Percentiles rank a stretch among this genome's conserved stretches.
phyloP scores from a whole-genome alignment of 1,140 invertebrate genomes.

The Hestina assimilis region DNA sequence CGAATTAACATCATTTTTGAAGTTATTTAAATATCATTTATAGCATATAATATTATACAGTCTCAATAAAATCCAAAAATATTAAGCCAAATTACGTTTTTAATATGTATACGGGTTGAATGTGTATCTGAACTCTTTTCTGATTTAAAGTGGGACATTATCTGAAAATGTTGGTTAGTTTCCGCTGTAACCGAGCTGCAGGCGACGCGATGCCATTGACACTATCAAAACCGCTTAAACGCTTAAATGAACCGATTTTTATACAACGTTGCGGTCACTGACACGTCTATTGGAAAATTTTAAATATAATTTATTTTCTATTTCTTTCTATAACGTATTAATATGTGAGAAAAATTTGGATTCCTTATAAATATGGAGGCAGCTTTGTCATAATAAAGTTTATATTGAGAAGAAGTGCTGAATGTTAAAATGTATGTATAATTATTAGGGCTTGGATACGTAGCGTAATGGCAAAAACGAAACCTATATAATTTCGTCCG shows the following conservation, averaged over 20 bases:
- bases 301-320: neutral
- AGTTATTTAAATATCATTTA: no score
- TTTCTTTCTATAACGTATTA: neutral
- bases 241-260: conserved; percentile 12
- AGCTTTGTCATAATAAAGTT: no score
- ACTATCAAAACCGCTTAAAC: conserved; percentile 11
- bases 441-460: no score
- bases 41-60: neutral
- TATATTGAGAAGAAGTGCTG: no score
- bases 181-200: conserved; percentile 17
- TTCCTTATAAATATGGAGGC: no score
- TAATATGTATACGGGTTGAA: conserved; percentile 1
- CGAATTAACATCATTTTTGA: no score
- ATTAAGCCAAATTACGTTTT: conserved; percentile 6
- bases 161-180: conserved; percentile 14
- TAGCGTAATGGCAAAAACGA: no score
- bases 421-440: no score
- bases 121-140: conserved; percentile 6
- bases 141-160: conserved; percentile 15
- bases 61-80: neutral
- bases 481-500: no score
- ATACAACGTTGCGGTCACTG: neutral
- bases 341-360: no score
- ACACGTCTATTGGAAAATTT: neutral
- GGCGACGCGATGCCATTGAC: conserved; percentile 15